Percentiles rank a stretch among this genome's conserved stretches.
phyloP scores from a whole-genome alignment of 2,888 invertebrate genomes.

The Cantharis nigra region DNA sequence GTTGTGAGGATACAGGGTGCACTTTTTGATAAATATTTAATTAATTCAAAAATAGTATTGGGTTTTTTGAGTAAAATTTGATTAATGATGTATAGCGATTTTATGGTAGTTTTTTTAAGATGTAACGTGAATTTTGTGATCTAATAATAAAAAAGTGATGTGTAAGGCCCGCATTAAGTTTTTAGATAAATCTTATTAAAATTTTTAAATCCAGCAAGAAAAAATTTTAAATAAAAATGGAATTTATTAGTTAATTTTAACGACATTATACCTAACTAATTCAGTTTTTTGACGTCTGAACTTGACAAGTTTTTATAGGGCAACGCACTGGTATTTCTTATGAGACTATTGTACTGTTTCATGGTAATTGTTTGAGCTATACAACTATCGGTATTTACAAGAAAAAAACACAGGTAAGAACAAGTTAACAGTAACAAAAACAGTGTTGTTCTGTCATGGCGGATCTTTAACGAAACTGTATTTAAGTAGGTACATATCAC shows the following conservation, averaged over 20 bases:
- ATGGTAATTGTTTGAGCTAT: conserved; percentile 43
- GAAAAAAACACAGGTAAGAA: conserved; percentile 44
- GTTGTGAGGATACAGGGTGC: background rate
- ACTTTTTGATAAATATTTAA: background rate
- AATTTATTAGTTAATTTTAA: background rate
- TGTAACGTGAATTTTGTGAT: background rate
- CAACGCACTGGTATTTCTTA: conserved; percentile 35
- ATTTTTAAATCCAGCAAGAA: background rate
- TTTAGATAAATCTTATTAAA: background rate
- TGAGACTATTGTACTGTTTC: conserved; percentile 38
- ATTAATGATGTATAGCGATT: background rate
- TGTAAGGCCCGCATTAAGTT: background rate
- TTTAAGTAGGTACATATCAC: background rate
- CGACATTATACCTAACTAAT: background rate
- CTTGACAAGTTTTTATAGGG: conserved; percentile 26
- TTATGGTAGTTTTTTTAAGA: background rate
- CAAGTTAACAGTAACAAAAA: conserved; percentile 45
- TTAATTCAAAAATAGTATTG: background rate
- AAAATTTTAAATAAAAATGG: background rate
- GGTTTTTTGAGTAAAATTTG: background rate
- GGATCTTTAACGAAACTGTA: conserved; percentile 13
- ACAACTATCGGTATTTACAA: conserved; percentile 45
- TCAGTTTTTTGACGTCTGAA: conserved; percentile 28
- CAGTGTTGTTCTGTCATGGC: conserved; percentile 39
- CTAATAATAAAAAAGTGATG: background rate